phyloP scores from a whole-genome alignment of 2,113 vertebrate species.

The Dolichotis patagonum region DNA sequence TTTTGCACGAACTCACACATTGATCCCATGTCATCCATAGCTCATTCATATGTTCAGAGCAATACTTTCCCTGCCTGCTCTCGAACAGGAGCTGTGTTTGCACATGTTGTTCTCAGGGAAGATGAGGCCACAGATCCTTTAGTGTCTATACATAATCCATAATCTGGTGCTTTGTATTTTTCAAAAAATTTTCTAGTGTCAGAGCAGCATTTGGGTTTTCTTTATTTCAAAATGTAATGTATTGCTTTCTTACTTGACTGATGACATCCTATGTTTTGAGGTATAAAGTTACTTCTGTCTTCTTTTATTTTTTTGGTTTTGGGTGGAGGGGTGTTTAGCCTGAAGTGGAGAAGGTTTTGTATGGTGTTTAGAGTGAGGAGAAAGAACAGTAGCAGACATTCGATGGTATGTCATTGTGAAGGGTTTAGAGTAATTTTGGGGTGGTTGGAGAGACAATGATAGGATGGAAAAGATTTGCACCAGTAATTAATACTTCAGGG shows the following conservation, averaged over 20 bases:
- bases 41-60: not conserved
- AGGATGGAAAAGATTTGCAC: not conserved
- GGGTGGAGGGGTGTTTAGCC: not conserved
- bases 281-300: constrained; percentile 5
- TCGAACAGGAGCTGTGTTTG: not conserved
- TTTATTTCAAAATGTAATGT: not conserved
- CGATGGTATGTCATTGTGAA: constrained; percentile 7
- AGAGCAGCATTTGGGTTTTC: constrained; percentile 5
- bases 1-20: constrained; percentile 1
- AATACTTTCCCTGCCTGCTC: not conserved
- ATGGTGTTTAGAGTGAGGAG: not conserved
- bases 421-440: constrained; percentile 14
- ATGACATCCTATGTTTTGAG: constrained; percentile 2
- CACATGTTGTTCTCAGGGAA: not conserved
- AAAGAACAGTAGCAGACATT: not conserved
- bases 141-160: not conserved
- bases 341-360: not conserved
- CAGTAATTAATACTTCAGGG: not conserved
- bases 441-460: not conserved
- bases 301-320: constrained; percentile 15
- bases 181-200: not conserved
- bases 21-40: not conserved
- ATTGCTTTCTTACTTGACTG: not conserved
- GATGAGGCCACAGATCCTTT: not conserved
- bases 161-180: not conserved